phyloP scores from a whole-genome alignment of 2,113 vertebrate species.

The Felis chaus region DNA sequence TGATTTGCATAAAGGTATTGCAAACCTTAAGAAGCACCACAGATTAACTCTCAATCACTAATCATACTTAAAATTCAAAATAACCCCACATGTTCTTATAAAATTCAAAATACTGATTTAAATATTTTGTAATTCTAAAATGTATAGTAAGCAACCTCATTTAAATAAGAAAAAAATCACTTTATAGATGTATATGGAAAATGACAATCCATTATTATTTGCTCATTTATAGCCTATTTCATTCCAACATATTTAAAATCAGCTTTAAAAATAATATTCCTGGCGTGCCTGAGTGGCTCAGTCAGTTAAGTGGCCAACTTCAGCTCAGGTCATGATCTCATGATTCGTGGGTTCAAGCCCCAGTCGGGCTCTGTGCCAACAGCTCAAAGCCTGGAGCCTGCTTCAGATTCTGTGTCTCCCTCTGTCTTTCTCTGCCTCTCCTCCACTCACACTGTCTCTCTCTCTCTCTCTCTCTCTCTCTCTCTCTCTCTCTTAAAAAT shows the following conservation, averaged over 20 bases:
- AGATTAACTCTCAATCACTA: neutral
- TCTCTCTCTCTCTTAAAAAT: no score
- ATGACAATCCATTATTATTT: neutral
- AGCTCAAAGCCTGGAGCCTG: no score
- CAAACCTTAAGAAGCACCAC: neutral
- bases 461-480: no score
- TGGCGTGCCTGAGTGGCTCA: neutral
- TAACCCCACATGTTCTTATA: neutral
- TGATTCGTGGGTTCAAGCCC: no score
- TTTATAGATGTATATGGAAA: neutral
- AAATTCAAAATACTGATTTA: conserved; percentile 39
- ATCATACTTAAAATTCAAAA: conserved; percentile 24
- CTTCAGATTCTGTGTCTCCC: no score
- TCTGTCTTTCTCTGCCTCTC: no score
- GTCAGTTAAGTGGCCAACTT: no score
- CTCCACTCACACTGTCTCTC: no score
- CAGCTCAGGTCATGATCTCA: no score
- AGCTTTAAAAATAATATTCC: neutral
- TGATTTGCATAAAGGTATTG: conserved; percentile 41
- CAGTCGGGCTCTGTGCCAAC: no score
- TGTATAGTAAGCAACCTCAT: neutral
- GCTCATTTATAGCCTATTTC: neutral
- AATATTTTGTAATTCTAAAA: conserved; percentile 14
- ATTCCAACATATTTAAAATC: conserved; percentile 46
- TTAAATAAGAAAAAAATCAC: conserved; percentile 6